These are phyloP conservation scores for Paratilapia polleni DNA, from an alignment of 2,113 vertebrate species.

Conservation along the genomic window DNA sequence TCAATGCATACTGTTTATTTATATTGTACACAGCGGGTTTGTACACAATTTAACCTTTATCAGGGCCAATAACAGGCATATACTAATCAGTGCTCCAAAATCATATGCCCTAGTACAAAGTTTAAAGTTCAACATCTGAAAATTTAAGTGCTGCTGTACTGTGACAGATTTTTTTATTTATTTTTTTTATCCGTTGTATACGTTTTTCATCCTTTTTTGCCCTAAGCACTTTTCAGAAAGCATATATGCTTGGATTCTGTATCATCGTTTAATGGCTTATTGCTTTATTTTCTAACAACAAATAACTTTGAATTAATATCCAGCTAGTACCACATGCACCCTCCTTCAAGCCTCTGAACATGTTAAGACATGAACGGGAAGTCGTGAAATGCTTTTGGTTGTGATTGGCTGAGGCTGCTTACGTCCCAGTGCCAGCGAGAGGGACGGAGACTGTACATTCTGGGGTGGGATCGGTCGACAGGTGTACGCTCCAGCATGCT, in stretches of 20 bases:
- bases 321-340: neutral
- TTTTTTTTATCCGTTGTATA: no score
- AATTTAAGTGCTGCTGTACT: no score
- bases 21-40: neutral
- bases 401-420: slow-evolving; percentile 47
- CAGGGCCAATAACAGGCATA: neutral
- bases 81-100: no score
- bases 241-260: no score
- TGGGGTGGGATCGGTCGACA: slow-evolving; percentile 79
- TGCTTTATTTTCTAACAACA: no score
- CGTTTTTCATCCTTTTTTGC: no score
- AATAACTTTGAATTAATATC: no score
- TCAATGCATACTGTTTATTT: neutral
- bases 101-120: no score
- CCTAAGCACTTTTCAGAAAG: no score
- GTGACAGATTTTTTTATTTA: no score
- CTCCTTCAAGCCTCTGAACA: neutral
- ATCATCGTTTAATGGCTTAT: no score
- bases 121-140: no score
- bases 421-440: slow-evolving; percentile 76
- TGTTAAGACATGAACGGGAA: neutral
- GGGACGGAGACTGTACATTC: slow-evolving; percentile 75
- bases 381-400: neutral
- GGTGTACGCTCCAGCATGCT: slow-evolving; percentile 75
- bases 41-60: neutral